A percentile compares a stretch with the other conserved stretches of the same genome.
Evolutionary conservation across 2,797 vertebrate genomes (phyloP).

Genomic region (Myotis pilosus): DNA sequence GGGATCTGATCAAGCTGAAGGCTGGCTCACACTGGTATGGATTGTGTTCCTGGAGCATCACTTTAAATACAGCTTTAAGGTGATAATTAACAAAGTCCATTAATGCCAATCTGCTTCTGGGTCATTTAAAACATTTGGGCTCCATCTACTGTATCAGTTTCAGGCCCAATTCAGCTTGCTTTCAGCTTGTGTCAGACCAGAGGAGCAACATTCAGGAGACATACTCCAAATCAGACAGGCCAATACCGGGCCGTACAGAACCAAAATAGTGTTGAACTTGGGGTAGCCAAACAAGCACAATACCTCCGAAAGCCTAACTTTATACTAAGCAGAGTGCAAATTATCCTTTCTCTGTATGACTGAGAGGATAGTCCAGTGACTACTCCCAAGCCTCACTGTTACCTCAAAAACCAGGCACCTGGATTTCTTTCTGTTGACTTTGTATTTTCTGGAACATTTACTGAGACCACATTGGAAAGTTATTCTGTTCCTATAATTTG

Average conservation of each 20-base stretch:
- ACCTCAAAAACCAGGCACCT: neutral
- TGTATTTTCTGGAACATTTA: neutral
- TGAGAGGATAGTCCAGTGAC: neutral
- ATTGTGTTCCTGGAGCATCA: conserved; percentile 67
- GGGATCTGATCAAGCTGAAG: conserved; percentile 81
- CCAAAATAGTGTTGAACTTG: neutral
- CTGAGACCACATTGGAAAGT: neutral
- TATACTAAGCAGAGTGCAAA: neutral
- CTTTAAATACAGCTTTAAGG: conserved; percentile 65
- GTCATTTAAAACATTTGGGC: neutral
- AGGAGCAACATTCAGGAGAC: neutral
- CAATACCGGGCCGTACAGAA: neutral
- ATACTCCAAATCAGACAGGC: neutral
- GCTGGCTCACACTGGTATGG: conserved; percentile 59
- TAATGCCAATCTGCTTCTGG: conserved; percentile 49
- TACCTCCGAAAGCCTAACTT: neutral
- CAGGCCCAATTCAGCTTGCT: neutral
- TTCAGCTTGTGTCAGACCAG: neutral
- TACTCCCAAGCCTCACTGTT: neutral
- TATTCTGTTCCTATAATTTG: conserved; percentile 1
- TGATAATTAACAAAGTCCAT: conserved; percentile 57
- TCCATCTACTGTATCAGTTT: neutral
- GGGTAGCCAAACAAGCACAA: neutral
- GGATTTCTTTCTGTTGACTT: neutral
- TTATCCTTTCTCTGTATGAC: neutral